Evolutionary conservation across 2,113 vertebrate genomes (phyloP), one percentile per base, ranked within the genome.

Genomic region (Caretta caretta): DNA sequence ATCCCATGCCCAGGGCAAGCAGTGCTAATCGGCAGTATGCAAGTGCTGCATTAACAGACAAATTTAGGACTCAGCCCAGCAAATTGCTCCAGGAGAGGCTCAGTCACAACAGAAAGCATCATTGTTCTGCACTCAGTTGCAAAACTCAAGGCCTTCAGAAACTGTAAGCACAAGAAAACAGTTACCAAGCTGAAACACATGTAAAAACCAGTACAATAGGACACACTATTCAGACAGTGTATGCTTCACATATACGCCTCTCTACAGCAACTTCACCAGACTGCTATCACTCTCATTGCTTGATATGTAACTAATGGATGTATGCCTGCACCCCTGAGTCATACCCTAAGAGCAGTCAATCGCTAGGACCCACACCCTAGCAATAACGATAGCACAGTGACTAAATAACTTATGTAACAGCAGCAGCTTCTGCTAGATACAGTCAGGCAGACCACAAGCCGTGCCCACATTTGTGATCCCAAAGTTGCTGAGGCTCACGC

Each of bases 171-270:
- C 35, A 93, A 86, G 80, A 93, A 92, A 88, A 56, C 51, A 92
- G 48, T 38, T 87, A 93, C 65, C 90, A 90, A 87, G 87, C 57
- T 35, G 88, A 96, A 94, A 94, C 25, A 79, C 1, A 53, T 65
- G 87, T 89, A 5, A 93, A 96, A 89, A 51, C 38, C 35, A 90
- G 42, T n/a, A 80, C 6, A 46, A 76, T 46, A 84, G 3, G 84
- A 86, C 83, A 87, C 31, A 82, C 89, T 54, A 75, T 80, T 16
- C 84, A 46, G 42, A 94, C 56, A 83, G 80, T 24, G 54, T 1
- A 3, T 19, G 82, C 38, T 57, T 46, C 82, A 96, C 90, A 89
- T 25, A 65, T 79, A 81, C 10, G 65, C 22, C 80, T 10, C 91
- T 85, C 84, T 87, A 76, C 46, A 76, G 80, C 31, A 90, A 59